Conservation (phyloP, 1,140 invertebrate genomes). For the Trachymyrmex cornetzi region DNA sequence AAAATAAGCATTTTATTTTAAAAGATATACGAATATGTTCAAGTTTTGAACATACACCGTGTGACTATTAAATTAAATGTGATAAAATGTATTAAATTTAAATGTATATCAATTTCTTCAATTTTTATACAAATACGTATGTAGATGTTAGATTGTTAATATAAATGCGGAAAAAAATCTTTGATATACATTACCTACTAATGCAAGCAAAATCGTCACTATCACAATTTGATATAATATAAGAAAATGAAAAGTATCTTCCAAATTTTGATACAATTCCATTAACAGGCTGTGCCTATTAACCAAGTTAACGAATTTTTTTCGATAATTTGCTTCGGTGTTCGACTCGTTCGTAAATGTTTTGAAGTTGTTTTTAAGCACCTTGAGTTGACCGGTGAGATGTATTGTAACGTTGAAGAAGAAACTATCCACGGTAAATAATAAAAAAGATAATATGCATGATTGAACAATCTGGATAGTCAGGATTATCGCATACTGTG, state of each 20-base stretch:
- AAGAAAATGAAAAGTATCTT: slow-evolving; percentile 29
- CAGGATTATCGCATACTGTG: slow-evolving; percentile 12
- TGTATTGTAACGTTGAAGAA: slow-evolving; percentile 32
- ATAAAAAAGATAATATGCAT: background rate
- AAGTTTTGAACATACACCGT: no score
- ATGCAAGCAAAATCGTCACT: slow-evolving; percentile 6
- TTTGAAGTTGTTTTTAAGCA: slow-evolving; percentile 32
- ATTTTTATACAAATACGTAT: background rate
- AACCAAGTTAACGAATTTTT: slow-evolving; percentile 12
- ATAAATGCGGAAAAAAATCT: background rate
- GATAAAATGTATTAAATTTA: slow-evolving; percentile 6
- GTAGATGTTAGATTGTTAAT: slow-evolving; percentile 2
- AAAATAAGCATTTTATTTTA: slow-evolving; percentile 25
- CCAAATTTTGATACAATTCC: slow-evolving; percentile 44
- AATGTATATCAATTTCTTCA: background rate
- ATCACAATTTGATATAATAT: slow-evolving; percentile 22
- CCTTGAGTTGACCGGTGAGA: slow-evolving; percentile 33
- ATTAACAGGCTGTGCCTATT: slow-evolving; percentile 43
- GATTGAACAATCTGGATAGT: background rate
- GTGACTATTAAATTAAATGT: slow-evolving; percentile 1
- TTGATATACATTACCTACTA: slow-evolving; percentile 38
- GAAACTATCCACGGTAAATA: background rate
- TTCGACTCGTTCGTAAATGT: background rate
- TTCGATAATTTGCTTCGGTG: slow-evolving; percentile 21
- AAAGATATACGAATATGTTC: background rate